These are phyloP conservation scores for Sinocyclocheilus anshuiensis DNA, from an alignment of 2,113 vertebrate species.

Conservation along the genomic window DNA sequence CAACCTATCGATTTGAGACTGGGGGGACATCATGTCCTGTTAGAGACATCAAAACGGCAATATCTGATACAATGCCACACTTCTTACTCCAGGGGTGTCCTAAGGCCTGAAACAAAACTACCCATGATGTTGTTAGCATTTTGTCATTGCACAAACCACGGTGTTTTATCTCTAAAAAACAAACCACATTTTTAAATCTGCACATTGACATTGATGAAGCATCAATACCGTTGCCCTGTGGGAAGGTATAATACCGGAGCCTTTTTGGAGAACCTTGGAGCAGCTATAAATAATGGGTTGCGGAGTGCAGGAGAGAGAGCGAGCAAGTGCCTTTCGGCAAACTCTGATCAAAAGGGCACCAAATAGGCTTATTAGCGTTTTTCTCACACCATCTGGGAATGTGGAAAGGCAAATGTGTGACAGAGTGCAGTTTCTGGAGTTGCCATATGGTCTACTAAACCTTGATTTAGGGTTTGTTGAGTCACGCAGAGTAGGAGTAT, in stretches of 20 bases:
- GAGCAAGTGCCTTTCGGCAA: conserved; percentile 32
- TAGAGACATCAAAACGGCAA: background rate
- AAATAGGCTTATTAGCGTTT: conserved; percentile 39
- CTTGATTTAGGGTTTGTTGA: conserved; percentile 22
- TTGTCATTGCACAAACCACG: background rate
- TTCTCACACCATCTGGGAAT: conserved; percentile 21
- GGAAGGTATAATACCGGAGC: conserved; percentile 38
- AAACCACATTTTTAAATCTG: conserved; percentile 37
- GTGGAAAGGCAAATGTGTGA: conserved; percentile 39
- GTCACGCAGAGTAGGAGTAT: conserved; percentile 12
- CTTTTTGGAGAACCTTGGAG: conserved; percentile 18
- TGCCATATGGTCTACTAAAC: conserved; percentile 16
- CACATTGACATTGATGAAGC: conserved; percentile 42
- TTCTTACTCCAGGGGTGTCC: background rate
- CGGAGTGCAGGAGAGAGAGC: conserved; percentile 2
- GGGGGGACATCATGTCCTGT: background rate
- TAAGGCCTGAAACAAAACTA: background rate
- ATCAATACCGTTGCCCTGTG: conserved; percentile 35
- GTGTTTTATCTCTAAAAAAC: conserved; percentile 37
- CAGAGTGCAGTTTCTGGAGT: conserved; percentile 18
- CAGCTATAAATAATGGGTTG: conserved; percentile 42
- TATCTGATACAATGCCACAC: background rate
- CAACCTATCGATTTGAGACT: conserved; percentile 27
- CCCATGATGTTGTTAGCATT: background rate
- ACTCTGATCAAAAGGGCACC: conserved; percentile 38